Percentiles rank a stretch among this genome's conserved stretches.
Conservation (phyloP, 2,888 invertebrate species). For the Furcula furcula region DNA sequence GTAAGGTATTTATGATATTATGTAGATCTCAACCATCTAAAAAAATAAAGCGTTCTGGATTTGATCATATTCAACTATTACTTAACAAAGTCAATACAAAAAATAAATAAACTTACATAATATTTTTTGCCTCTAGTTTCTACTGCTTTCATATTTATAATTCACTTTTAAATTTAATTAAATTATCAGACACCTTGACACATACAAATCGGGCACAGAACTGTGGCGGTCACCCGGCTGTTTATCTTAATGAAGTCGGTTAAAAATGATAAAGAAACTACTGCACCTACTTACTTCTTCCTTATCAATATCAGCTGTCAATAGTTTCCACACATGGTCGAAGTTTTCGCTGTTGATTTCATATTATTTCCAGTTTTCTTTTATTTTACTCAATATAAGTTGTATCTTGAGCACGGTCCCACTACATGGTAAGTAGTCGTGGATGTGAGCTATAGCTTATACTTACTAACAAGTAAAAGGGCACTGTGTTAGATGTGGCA, state of each 20-base stretch:
- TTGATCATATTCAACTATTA: neutral
- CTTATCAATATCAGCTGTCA: constrained; percentile 54
- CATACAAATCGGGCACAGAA: constrained; percentile 32
- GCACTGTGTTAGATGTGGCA: too few relatives aligned
- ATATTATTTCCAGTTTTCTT: too few relatives aligned
- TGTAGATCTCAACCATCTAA: too few relatives aligned
- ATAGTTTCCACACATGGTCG: constrained; percentile 40
- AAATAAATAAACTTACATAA: neutral
- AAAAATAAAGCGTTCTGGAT: neutral
- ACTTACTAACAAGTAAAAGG: too few relatives aligned
- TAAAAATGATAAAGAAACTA: constrained; percentile 41
- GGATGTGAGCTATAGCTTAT: too few relatives aligned
- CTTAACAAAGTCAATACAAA: neutral
- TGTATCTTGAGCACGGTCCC: too few relatives aligned
- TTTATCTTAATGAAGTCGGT: too few relatives aligned
- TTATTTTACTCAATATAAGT: too few relatives aligned
- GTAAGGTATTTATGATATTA: too few relatives aligned
- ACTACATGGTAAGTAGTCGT: too few relatives aligned
- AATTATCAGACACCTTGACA: constrained; percentile 22
- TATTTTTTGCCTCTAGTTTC: constrained; percentile 41
- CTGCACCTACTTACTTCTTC: constrained; percentile 22
- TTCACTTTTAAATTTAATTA: constrained; percentile 4
- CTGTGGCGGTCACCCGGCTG: constrained; percentile 35
- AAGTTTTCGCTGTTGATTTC: too few relatives aligned
- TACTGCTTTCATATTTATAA: constrained; percentile 49